Evolutionary conservation across 2,888 invertebrate genomes (phyloP), one percentile per base, ranked within the genome.

Genomic region (Apodemia duryi): DNA sequence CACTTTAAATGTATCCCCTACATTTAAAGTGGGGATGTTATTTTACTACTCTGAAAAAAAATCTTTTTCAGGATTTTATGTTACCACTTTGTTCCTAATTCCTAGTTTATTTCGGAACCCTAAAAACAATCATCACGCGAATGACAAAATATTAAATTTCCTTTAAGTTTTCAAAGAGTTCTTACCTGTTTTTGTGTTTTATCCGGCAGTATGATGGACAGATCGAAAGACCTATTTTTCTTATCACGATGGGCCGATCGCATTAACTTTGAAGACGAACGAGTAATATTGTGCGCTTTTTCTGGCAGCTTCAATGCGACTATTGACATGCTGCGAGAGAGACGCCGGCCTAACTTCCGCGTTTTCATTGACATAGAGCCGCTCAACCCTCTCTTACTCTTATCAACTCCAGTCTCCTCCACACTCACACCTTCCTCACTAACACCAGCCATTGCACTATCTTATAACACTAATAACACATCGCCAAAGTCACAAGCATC

Each of bases 111-210:
- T 21, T 21, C 21, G 21, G 21, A 21, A 21, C 21, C 21, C 21
- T 21, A 21, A 21, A 21, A 21, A 21, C 21, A 21, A 21, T 21
- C 21, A 21, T 21, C 21, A 32, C 4, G 4, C 32, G 1, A 2
- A 32, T 32, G 2, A 32, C 4, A 1, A 3, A 35, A 35, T 35
- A 5, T 35, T 35, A 1, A 41, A 41, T 7, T 41, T 43, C 11
- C 3, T 28, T 9, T 28, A 10, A 11, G n/a, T 13, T 62, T 60
- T 38, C 64, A 64, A 64, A 66, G 10, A 61, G 52, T 65, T 80
- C 84, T 89, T 85, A 94, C 94, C 91, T 94, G 93, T 85, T 92
- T 93, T 76, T 94, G 94, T 10, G 93, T 92, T 84, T 94, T 94
- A 77, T 94, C 94, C 46, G 94, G 94, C 54, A 93, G 93, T 75